Percentiles rank a stretch among this genome's conserved stretches.
These are phyloP conservation scores for Timema cristinae DNA, from an alignment of 2,888 invertebrate genomes.

Conservation along the genomic window DNA sequence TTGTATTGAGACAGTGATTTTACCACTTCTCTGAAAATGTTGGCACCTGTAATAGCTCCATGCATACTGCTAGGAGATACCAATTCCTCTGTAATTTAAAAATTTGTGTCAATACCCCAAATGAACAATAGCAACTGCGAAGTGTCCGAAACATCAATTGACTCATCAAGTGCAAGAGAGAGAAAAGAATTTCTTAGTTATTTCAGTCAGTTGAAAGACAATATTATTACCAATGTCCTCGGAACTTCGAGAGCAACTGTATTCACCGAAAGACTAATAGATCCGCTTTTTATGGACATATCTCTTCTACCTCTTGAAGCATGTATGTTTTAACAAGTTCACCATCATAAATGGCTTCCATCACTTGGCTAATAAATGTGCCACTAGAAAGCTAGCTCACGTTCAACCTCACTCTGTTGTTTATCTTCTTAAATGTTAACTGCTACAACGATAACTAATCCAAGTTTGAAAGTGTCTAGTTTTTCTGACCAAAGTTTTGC, in stretches of 20 bases:
- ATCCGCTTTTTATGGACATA: slow-evolving; percentile 14
- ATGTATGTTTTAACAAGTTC: slow-evolving; percentile 14
- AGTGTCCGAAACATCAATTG: too few species aligned
- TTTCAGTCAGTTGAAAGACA: background rate
- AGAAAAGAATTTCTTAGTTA: background rate
- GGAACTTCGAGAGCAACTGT: background rate
- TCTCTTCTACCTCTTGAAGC: slow-evolving; percentile 5
- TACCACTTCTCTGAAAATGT: too few species aligned
- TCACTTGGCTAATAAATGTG: slow-evolving; percentile 8
- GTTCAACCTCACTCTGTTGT: background rate
- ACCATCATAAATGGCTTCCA: slow-evolving; percentile 9
- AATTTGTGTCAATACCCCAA: too few species aligned
- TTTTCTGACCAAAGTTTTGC: too few species aligned
- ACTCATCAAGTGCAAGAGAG: too few species aligned
- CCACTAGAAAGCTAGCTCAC: background rate
- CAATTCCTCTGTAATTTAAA: too few species aligned
- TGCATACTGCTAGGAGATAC: too few species aligned
- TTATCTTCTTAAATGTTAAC: background rate
- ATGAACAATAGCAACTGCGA: too few species aligned
- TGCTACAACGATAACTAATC: too few species aligned
- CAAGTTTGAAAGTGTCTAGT: too few species aligned
- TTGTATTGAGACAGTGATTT: too few species aligned
- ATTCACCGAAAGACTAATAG: background rate
- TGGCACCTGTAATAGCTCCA: too few species aligned
- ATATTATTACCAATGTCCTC: slow-evolving; percentile 7